These are phyloP conservation scores for Iselma pallidipennis DNA, from an alignment of 2,888 invertebrate species.

Conservation along the genomic window DNA sequence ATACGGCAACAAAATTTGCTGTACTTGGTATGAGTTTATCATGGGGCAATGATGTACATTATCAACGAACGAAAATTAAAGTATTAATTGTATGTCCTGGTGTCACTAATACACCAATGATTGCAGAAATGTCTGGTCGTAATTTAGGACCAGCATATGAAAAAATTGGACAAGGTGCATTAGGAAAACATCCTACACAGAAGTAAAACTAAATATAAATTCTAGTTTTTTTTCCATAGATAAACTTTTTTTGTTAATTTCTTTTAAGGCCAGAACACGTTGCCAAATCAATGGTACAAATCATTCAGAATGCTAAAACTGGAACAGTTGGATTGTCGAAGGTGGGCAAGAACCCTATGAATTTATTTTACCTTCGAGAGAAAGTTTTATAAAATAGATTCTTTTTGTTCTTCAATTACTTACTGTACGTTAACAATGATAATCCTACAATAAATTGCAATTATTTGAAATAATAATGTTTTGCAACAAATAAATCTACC, in stretches of 20 bases:
- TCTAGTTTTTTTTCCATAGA: neutral
- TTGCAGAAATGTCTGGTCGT: constrained; percentile 44
- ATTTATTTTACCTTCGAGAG: neutral
- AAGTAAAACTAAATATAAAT: neutral
- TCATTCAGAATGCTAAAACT: neutral
- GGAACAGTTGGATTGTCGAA: constrained; percentile 58
- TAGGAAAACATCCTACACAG: constrained; percentile 20
- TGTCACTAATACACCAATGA: constrained; percentile 52
- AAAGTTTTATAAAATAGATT: neutral
- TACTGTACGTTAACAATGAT: too few relatives aligned
- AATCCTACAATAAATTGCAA: too few relatives aligned
- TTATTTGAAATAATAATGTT: too few relatives aligned
- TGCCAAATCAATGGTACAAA: neutral
- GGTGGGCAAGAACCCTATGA: constrained; percentile 50
- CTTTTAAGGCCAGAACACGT: neutral
- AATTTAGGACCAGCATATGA: constrained; percentile 1
- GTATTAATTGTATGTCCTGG: constrained; percentile 57
- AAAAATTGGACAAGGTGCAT: constrained; percentile 31
- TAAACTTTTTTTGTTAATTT: constrained; percentile 23
- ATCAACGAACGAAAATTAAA: too few relatives aligned
- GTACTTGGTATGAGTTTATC: constrained; percentile 60
- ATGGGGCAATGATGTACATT: too few relatives aligned
- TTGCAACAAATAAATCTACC: too few relatives aligned
- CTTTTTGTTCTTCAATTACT: neutral
- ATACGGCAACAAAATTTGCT: constrained; percentile 64